phyloP scores from a whole-genome alignment of 2,888 invertebrate species.

The Stomorhina lunata region DNA sequence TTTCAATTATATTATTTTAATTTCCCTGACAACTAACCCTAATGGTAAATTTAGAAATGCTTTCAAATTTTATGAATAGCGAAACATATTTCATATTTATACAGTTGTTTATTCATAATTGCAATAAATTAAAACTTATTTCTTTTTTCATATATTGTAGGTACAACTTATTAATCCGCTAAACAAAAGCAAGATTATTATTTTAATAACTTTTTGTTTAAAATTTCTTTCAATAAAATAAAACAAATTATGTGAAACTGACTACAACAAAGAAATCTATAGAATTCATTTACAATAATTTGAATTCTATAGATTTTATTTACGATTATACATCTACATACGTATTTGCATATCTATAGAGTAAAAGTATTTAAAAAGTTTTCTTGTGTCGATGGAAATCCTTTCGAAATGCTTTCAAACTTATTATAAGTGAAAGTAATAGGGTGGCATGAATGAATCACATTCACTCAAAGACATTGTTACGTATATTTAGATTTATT shows the following conservation, averaged over 20 bases:
- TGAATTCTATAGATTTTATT: constrained; percentile 7
- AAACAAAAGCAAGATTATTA: constrained; percentile 14
- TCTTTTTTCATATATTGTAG: too few relatives aligned
- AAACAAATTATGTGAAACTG: background rate
- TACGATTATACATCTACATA: background rate
- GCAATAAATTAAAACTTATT: constrained; percentile 43
- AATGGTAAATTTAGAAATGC: background rate
- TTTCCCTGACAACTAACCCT: background rate
- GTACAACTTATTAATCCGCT: background rate
- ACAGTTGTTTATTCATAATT: background rate
- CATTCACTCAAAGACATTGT: constrained; percentile 36
- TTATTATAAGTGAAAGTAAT: too few relatives aligned
- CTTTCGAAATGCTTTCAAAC: constrained; percentile 25
- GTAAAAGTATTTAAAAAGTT: background rate
- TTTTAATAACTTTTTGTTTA: background rate
- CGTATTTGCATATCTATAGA: background rate
- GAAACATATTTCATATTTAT: constrained; percentile 1
- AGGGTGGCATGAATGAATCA: background rate
- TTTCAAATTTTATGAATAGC: background rate
- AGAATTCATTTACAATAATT: constrained; percentile 17
- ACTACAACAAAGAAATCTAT: constrained; percentile 1
- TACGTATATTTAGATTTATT: constrained; percentile 43
- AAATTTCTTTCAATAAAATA: background rate
- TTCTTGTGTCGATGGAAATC: constrained; percentile 8
- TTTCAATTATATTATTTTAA: background rate